phyloP scores from a whole-genome alignment of 2,113 vertebrate genomes.

The Herpailurus yagouaroundi region DNA sequence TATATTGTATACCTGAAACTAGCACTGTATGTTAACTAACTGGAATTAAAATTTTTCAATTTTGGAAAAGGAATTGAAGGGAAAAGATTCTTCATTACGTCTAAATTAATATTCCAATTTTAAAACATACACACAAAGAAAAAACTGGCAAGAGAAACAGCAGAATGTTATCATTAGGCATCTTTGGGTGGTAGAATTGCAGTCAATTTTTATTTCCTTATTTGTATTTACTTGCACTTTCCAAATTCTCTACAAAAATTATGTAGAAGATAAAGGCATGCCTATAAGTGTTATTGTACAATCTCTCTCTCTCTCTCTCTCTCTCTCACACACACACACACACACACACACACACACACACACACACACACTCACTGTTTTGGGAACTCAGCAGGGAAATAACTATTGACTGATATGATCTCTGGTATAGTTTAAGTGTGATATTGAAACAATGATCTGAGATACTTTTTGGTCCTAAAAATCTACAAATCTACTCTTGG shows the following conservation, averaged over 20 bases:
- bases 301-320: neutral
- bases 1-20: too few relatives aligned
- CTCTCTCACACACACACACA: too few relatives aligned
- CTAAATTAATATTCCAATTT: constrained; percentile 20
- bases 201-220: neutral
- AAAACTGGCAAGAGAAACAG: neutral
- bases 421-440: neutral
- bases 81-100: neutral
- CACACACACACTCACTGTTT: neutral
- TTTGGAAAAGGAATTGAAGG: neutral
- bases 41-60: neutral
- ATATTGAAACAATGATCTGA: neutral
- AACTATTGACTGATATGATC: neutral
- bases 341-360: neutral
- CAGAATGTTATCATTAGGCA: neutral
- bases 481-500: neutral
- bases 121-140: neutral
- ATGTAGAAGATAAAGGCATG: constrained; percentile 7
- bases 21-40: neutral
- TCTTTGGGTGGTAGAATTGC: neutral
- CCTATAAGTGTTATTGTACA: neutral
- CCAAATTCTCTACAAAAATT: neutral
- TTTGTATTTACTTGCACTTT: neutral
- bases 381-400: neutral
- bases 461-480: neutral